Base-by-base conservation (phyloP, 2,888 invertebrate species). In the Phortica okadai region DNA sequence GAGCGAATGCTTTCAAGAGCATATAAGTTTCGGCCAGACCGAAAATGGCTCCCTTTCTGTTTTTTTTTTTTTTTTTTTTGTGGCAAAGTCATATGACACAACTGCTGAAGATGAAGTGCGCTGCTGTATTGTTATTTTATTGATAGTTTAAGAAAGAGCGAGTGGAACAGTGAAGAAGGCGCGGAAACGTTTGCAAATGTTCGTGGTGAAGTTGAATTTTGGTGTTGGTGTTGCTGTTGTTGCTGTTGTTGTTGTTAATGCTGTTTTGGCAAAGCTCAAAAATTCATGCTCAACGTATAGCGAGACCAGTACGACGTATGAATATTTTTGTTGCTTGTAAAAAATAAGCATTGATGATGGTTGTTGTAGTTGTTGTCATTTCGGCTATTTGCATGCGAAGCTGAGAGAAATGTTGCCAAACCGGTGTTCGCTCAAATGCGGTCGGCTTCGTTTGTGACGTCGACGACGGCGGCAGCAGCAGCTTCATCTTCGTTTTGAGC, bases 321-420 rank as follows among this genome's bases (percentile, higher is more conserved):
- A 33, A 33, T 33, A 33, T 66, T 42, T 25, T 66, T 42, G 69
- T 69, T 16, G 42, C 67, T 73, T 66, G 33, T 33, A 33, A 33
- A 33, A 33, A 33, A 33, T 2, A 33, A 33, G 33, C 33, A 33
- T 33, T 33, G 33, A 33, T 33, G 33, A 33, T 33, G 33, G 33
- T 50, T 50, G 3, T 50, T 50, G 50, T 14, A 11, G 50, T 50
- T 50, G 50, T 50, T 41, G 64, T 73, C 44, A 44, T 58, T 58
- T 54, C 64, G 41, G 66, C 33, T 7, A 45, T 73, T 59, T 62
- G 50, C 16, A 64, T 45, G 67, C 44, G 16, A 45, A 58, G 41
- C 54, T 70, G 54, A 21, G 77, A 78, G 79, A 79, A 81, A 81
- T 76, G 77, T 79, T 79, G 79, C 78, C 58, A 76, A 78, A 79